These are phyloP conservation scores for Ctenodactylus gundi DNA, from an alignment of 2,113 vertebrate genomes.

Conservation along the genomic window DNA sequence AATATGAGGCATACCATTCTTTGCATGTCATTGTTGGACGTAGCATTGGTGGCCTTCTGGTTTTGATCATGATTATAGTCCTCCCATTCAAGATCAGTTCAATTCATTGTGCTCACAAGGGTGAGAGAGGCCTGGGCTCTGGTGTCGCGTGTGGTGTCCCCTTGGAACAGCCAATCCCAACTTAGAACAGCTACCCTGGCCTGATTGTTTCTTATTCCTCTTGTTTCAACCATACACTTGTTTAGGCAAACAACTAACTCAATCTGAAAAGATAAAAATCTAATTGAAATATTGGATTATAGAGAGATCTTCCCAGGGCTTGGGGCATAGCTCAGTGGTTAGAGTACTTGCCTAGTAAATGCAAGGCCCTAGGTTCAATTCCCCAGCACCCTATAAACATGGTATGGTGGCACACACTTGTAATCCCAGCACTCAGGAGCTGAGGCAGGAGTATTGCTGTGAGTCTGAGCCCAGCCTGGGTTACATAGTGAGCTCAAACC, in stretches of 20 bases:
- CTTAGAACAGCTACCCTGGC: neutral
- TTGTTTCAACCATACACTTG: neutral
- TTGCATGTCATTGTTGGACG: conserved; percentile 71
- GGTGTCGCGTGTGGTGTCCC: neutral
- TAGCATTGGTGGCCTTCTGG: conserved; percentile 74
- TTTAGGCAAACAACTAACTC: neutral
- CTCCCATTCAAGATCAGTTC: conserved; percentile 80
- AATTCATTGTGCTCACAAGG: neutral
- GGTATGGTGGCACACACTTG: no score
- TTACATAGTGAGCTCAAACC: no score
- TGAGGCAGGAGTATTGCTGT: no score
- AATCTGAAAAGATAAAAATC: neutral
- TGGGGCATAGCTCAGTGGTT: no score
- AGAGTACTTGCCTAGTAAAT: no score
- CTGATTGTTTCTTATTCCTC: neutral
- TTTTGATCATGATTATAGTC: conserved; percentile 70
- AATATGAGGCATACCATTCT: neutral
- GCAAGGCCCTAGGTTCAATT: no score
- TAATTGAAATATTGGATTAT: neutral
- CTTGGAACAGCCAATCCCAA: neutral
- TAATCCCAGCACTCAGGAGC: no score
- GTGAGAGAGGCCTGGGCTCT: neutral
- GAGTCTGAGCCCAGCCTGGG: no score
- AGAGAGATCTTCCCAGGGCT: neutral
- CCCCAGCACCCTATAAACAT: no score